These are phyloP conservation scores for Hystrix cristata DNA, from an alignment of 2,113 vertebrate genomes.

Conservation along the genomic window DNA sequence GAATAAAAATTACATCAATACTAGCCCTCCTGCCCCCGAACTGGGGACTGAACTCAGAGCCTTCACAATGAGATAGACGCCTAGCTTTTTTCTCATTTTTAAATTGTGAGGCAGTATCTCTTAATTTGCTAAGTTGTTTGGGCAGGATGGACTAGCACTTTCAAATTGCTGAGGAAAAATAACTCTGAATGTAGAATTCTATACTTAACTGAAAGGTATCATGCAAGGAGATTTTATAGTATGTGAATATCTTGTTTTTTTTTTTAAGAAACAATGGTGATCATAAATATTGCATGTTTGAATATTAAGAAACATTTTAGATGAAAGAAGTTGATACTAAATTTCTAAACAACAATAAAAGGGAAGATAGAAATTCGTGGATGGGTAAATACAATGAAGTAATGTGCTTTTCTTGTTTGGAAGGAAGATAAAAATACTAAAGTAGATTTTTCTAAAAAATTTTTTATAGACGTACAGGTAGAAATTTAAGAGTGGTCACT, in stretches of 20 bases:
- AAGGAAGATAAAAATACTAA: not conserved
- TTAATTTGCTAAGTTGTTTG: not conserved
- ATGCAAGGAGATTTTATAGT: not conserved
- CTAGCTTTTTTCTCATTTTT: not conserved
- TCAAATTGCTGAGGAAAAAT: not conserved
- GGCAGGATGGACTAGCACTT: not conserved
- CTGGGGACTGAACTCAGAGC: not conserved
- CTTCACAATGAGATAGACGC: not conserved
- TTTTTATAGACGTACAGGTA: not conserved
- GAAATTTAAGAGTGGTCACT: not conserved
- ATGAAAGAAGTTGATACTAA: not conserved
- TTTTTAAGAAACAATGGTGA: not conserved
- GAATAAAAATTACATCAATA: not conserved
- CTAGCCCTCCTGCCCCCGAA: not conserved
- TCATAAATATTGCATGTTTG: constrained; percentile 2
- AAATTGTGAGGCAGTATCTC: not conserved
- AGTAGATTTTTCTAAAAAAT: not conserved
- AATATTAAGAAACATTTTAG: not conserved
- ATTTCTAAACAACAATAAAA: constrained; percentile 20
- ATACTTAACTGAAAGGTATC: not conserved
- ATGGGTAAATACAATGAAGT: not conserved
- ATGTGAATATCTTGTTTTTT: not conserved
- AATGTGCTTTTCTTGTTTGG: not conserved
- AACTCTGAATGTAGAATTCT: not conserved
- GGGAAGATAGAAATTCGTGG: not conserved